These are phyloP conservation scores for Oedothorax gibbosus DNA, from an alignment of 1,140 invertebrate species.

Conservation along the genomic window DNA sequence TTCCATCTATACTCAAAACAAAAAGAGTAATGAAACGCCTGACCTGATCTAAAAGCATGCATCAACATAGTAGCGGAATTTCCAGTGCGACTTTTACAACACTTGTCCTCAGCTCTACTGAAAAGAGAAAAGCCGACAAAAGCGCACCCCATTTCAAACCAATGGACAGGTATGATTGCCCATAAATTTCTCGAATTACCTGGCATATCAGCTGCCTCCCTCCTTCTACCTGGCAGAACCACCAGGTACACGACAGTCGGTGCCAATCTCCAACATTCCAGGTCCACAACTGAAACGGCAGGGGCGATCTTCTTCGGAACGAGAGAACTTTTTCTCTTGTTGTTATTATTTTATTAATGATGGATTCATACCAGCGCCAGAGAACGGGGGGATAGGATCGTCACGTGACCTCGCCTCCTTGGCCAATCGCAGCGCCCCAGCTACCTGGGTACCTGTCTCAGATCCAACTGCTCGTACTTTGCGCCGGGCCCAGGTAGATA, in stretches of 20 bases:
- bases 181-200: constrained; percentile 61
- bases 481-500: constrained; percentile 35
- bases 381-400: constrained; percentile 30
- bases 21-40: no score
- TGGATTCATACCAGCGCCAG: constrained; percentile 41
- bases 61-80: no score
- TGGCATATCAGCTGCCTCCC: constrained; percentile 59
- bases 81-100: no score
- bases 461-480: constrained; percentile 47
- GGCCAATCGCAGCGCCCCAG: constrained; percentile 39
- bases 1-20: no score
- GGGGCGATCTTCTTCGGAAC: constrained; percentile 45
- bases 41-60: no score
- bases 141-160: constrained; percentile 34
- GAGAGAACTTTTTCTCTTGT: constrained; percentile 32
- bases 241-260: constrained; percentile 18
- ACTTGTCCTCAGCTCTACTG: no score
- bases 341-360: constrained; percentile 55
- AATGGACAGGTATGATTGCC: constrained; percentile 57
- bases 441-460: constrained; percentile 56
- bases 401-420: constrained; percentile 50
- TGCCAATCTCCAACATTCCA: neutral
- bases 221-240: constrained; percentile 7
- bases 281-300: neutral
- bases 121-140: constrained; percentile 10